phyloP scores from a whole-genome alignment of 1,140 invertebrate species.

The Tribolium castaneum region DNA sequence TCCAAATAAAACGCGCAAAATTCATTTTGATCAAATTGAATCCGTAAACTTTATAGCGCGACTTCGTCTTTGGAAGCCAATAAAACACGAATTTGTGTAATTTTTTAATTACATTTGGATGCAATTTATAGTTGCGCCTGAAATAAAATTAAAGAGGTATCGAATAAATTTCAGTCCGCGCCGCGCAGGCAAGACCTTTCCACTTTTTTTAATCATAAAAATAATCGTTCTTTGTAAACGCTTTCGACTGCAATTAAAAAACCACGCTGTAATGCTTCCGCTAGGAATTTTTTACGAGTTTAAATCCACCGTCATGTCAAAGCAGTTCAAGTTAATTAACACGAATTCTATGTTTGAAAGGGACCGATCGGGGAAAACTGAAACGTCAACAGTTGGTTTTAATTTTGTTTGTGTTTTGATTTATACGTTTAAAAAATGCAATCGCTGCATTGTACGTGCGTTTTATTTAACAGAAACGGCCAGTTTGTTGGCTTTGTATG shows the following conservation, averaged over 20 bases:
- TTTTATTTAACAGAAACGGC: neutral
- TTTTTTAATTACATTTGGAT: neutral
- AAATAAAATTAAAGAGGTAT: neutral
- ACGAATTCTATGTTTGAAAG: neutral
- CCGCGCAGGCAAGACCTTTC: neutral
- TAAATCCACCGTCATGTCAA: neutral
- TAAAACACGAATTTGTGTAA: neutral
- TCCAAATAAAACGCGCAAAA: neutral
- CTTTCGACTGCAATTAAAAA: neutral
- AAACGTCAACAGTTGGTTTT: neutral
- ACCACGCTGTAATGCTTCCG: neutral
- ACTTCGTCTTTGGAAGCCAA: neutral
- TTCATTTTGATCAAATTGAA: neutral
- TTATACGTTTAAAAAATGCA: neutral
- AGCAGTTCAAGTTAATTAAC: neutral
- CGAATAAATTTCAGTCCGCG: neutral
- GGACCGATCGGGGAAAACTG: neutral
- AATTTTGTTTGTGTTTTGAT: neutral
- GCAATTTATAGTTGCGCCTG: neutral
- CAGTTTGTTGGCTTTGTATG: neutral
- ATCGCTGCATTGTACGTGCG: neutral
- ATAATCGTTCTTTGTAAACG: neutral
- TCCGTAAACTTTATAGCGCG: neutral
- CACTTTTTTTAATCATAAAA: neutral
- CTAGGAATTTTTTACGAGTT: neutral